Evolutionary conservation across 2,888 invertebrate genomes (phyloP), one percentile per base, ranked within the genome.

Genomic region (Tiliacea aurago): DNA sequence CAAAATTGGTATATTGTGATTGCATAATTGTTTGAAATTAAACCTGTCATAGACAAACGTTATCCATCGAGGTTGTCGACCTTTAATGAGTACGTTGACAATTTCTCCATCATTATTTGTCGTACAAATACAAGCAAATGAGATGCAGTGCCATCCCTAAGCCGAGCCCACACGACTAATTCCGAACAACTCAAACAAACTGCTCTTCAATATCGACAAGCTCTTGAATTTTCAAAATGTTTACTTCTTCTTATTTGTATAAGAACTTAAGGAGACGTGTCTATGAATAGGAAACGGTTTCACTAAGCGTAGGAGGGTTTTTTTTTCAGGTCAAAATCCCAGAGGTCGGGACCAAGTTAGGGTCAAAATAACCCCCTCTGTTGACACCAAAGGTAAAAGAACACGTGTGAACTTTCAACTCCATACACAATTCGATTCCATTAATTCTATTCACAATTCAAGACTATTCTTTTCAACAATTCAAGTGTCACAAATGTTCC

Each of bases 371-470:
- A 59, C 64, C 86, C 89, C 91, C 85, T 88, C 87, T 91, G 90
- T 91, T 92, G 91, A 91, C 90, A 91, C 91, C 90, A 90, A 89
- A 89, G 88, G 88, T 76, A 89, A 85, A 89, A 84, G 89, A 71
- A 92, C 95, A 95, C 94, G 95, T 95, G 96, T 96, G 96, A 96
- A 96, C 95, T 93, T 91, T 93, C 69, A 92, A 91, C 93, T 92
- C 88, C 70, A 74, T 79, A 75, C 77, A 87, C 81, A 77, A 81
- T 90, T 87, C 87, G 82, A 92, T 92, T 88, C 86, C 89, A 86
- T 89, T 86, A 88, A 86, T 90, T 88, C 90, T 88, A 88, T 87
- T 89, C 89, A 85, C 86, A 87, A 86, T 70, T 77, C 86, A 86
- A 90, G 88, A 89, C 85, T 88, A 93, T 94, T 95, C 92, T 94